Conservation (phyloP, 2,113 vertebrate genomes). For the Donacobius atricapilla region DNA sequence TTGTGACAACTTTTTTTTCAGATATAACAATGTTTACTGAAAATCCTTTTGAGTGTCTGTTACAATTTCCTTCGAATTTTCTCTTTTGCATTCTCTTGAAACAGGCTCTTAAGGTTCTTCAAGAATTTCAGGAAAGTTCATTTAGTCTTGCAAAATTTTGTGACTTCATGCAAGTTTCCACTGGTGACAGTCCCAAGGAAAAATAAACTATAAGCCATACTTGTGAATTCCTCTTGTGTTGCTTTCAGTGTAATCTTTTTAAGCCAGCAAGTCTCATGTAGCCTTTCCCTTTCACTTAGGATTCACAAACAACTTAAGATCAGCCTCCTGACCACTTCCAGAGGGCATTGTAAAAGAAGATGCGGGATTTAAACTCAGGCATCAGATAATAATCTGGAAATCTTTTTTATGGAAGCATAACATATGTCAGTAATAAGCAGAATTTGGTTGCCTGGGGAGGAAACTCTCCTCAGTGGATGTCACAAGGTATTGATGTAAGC, state of each 20-base stretch:
- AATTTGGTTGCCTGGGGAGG: background rate
- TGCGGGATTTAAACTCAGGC: background rate
- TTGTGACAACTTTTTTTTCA: background rate
- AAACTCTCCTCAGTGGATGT: background rate
- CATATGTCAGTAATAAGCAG: background rate
- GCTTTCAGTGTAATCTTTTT: background rate
- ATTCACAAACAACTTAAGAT: background rate
- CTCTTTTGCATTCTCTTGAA: background rate
- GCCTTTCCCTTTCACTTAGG: background rate
- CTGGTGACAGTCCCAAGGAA: background rate
- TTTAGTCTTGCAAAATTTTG: background rate
- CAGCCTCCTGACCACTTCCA: background rate
- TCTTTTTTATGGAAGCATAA: too few species aligned
- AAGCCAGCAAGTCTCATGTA: accelerated
- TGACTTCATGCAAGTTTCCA: background rate
- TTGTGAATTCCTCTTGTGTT: background rate
- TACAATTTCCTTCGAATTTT: background rate
- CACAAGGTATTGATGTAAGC: background rate
- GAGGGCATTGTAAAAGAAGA: background rate
- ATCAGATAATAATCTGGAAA: background rate
- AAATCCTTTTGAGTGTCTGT: background rate
- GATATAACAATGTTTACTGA: background rate
- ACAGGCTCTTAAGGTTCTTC: background rate
- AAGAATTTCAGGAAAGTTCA: background rate
- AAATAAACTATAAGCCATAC: background rate